Evolutionary conservation across 1,140 invertebrate genomes (phyloP).

Genomic region (Leptinotarsa lineolata): DNA sequence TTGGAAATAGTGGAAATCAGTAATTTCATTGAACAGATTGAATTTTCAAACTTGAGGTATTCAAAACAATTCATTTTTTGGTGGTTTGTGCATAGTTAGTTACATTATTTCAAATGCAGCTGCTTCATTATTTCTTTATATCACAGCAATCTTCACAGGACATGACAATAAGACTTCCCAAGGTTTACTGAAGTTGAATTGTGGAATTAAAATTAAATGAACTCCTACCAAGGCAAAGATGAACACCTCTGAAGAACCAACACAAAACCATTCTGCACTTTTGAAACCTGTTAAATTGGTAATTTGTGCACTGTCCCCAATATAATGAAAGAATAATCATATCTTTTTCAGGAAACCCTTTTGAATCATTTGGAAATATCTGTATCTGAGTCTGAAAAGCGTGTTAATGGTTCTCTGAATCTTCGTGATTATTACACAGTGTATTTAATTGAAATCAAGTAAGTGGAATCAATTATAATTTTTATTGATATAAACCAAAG

Average conservation of each 20-base stretch:
- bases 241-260: not conserved
- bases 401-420: conserved; percentile 77
- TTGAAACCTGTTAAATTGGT: conserved; percentile 10
- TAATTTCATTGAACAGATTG: no score
- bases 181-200: no score
- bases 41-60: no score
- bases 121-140: no score
- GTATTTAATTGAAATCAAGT: conserved; percentile 84
- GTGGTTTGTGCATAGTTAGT: no score
- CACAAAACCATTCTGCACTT: not conserved
- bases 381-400: conserved; percentile 82
- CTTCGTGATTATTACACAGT: conserved; percentile 83
- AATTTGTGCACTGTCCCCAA: not conserved
- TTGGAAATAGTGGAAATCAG: no score
- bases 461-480: conserved; percentile 49
- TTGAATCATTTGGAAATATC: conserved; percentile 80
- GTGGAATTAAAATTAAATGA: not conserved
- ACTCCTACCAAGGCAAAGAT: not conserved
- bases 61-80: no score
- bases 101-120: no score
- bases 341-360: conserved; percentile 67
- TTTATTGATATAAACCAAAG: no score
- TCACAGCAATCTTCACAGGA: no score
- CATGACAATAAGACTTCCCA: no score
- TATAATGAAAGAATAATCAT: conserved; percentile 2